Conservation (phyloP, 2,888 invertebrate species). For the Anorthoa munda region DNA sequence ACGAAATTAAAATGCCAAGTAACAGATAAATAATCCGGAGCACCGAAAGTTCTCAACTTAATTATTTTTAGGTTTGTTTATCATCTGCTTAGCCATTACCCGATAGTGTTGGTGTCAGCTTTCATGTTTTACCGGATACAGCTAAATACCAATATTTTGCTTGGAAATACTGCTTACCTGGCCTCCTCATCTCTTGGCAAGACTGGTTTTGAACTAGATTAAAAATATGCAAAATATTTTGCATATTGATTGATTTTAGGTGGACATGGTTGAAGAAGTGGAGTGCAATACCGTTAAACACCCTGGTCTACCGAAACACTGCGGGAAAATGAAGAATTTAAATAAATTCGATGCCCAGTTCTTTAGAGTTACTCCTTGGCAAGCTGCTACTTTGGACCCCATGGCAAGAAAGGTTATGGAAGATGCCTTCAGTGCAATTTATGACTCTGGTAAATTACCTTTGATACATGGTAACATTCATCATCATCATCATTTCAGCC, state of each 20-base stretch:
- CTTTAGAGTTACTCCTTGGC: constrained; percentile 4
- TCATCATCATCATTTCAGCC: background rate
- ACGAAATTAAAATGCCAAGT: too few species aligned
- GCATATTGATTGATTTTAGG: constrained; percentile 2
- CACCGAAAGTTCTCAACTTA: too few species aligned
- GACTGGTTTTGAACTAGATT: too few species aligned
- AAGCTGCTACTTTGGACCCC: background rate
- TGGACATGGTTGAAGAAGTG: constrained; percentile 20
- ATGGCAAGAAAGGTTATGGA: constrained; percentile 3
- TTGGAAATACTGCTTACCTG: too few species aligned
- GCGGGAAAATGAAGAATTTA: constrained; percentile 4
- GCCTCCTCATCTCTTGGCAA: too few species aligned
- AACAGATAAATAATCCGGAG: too few species aligned
- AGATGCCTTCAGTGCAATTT: constrained; percentile 5
- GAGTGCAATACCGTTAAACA: background rate
- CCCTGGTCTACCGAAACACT: constrained; percentile 1
- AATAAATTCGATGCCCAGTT: constrained; percentile 3
- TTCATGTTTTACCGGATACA: too few species aligned
- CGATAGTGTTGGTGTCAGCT: too few species aligned
- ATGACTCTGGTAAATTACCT: constrained; percentile 7
- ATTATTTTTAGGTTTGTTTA: too few species aligned
- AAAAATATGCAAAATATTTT: too few species aligned
- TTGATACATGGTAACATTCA: background rate
- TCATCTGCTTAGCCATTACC: too few species aligned
- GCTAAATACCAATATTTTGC: too few species aligned